Evolutionary conservation across 2,888 invertebrate species (phyloP), one percentile per base, ranked within the genome.

Genomic region (Ellobium chinense): DNA sequence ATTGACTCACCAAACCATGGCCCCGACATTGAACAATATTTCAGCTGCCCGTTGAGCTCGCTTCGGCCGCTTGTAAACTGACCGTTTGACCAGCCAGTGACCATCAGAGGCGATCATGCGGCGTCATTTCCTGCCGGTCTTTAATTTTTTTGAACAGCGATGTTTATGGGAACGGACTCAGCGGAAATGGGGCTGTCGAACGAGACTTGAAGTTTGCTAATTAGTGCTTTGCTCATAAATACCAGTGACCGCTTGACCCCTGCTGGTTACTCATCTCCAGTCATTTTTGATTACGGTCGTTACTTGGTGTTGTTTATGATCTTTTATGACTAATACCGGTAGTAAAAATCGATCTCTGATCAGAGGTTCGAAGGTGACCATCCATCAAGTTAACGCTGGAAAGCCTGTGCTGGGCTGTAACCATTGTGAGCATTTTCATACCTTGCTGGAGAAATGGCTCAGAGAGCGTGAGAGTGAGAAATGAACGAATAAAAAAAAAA

Each of bases 31-130:
- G 54, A 14, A 54, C 29, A 69, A 54, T 69, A 54, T 27, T 54
- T 69, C 69, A 69, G 31, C 46, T 46, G 31, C 69, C 27, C 69
- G 3, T 62, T 62, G 27, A 1, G 24, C 0, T 46, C 37, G 27
- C 37, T 21, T 24, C 27, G 9, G 46, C 21, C 39, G n/a, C n/a
- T n/a, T 69, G 69, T 69, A 69, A 54, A 69, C 54, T 69, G 68
- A 68, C 68, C 68, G 68, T 46, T 68, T 39, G 69, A 69, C 69
- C 69, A 69, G 29, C 31, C 27, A 2, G 27, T 69, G 69, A n/a
- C 31, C 69, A 29, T 27, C 39, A 54, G 31, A 68, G 18, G 27
- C 18, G 9, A 68, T 9, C 12, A 31, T 37, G 4, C 31, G 2
- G 29, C 14, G 31, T 54, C 18, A 66, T 69, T 1, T 27, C n/a